A percentile compares a stretch with the other conserved stretches of the same genome.
phyloP scores from a whole-genome alignment of 2,797 vertebrate species.

The Pipistrellus pipistrellus region DNA sequence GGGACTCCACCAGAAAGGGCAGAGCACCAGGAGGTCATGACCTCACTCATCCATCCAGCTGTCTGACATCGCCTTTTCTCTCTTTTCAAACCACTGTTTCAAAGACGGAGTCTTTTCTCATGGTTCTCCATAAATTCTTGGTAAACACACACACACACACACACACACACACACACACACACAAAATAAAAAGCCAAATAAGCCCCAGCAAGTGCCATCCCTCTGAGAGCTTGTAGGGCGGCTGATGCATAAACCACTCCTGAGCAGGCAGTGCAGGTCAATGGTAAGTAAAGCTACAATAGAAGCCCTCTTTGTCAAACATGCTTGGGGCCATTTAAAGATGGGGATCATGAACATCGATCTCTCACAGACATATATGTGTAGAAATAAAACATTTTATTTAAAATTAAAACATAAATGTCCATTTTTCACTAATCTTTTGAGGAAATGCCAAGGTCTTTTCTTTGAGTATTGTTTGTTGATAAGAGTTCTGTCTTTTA shows the following conservation, averaged over 20 bases:
- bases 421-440: background rate
- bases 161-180: background rate
- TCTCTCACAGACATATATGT: background rate
- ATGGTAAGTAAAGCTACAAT: too few relatives aligned
- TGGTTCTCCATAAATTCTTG: slow-evolving; percentile 34
- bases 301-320: background rate
- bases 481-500: background rate
- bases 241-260: background rate
- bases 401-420: slow-evolving; percentile 34
- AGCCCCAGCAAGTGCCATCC: background rate
- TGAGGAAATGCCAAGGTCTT: background rate
- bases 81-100: slow-evolving; percentile 64
- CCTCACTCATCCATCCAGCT: slow-evolving; percentile 67
- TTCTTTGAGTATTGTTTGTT: background rate
- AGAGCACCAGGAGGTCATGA: slow-evolving; percentile 42
- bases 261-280: background rate
- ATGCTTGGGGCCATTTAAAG: background rate
- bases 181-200: slow-evolving; percentile 35
- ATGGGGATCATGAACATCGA: background rate
- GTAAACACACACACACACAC: slow-evolving; percentile 7
- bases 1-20: background rate
- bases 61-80: slow-evolving; percentile 62
- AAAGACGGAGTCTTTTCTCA: slow-evolving; percentile 39
- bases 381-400: background rate
- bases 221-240: background rate